These are phyloP conservation scores for Danaus plexippus DNA, from an alignment of 1,140 invertebrate species.

Conservation along the genomic window DNA sequence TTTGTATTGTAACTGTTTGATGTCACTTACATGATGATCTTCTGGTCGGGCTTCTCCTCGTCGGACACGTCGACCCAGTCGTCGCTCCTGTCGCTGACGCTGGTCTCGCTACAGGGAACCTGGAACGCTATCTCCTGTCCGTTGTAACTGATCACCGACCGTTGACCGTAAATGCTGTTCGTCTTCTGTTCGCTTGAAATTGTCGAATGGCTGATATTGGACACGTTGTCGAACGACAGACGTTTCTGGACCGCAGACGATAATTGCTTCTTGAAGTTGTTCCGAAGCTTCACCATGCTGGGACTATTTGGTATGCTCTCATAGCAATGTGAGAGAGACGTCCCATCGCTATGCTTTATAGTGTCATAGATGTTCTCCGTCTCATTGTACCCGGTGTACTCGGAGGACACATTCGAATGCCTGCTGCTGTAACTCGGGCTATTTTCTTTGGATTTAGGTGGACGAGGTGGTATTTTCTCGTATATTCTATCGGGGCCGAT, in stretches of 20 bases:
- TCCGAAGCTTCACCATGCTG: constrained; percentile 56
- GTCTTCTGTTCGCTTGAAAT: constrained; percentile 77
- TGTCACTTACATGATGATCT: constrained; percentile 64
- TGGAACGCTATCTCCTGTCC: constrained; percentile 67
- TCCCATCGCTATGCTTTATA: constrained; percentile 68
- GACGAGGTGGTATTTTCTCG: constrained; percentile 57
- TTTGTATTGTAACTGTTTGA: background rate
- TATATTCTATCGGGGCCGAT: constrained; percentile 66
- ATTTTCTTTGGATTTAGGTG: constrained; percentile 44
- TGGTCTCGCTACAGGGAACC: constrained; percentile 63
- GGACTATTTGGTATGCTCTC: constrained; percentile 73
- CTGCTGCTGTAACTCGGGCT: constrained; percentile 50
- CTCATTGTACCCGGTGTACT: constrained; percentile 60
- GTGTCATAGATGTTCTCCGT: constrained; percentile 75
- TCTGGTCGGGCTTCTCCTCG: constrained; percentile 63
- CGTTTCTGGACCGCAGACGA: constrained; percentile 50
- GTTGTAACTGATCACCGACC: constrained; percentile 71
- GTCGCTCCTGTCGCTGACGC: constrained; percentile 74
- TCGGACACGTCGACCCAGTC: constrained; percentile 79
- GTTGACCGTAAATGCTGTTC: constrained; percentile 76
- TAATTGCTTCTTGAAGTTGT: constrained; percentile 51
- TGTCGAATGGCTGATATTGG: constrained; percentile 72
- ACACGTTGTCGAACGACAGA: constrained; percentile 61
- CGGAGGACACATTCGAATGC: constrained; percentile 52
- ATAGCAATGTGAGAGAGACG: constrained; percentile 73